These are phyloP conservation scores for Triops cancriformis DNA, from an alignment of 1,140 invertebrate species.

Conservation along the genomic window DNA sequence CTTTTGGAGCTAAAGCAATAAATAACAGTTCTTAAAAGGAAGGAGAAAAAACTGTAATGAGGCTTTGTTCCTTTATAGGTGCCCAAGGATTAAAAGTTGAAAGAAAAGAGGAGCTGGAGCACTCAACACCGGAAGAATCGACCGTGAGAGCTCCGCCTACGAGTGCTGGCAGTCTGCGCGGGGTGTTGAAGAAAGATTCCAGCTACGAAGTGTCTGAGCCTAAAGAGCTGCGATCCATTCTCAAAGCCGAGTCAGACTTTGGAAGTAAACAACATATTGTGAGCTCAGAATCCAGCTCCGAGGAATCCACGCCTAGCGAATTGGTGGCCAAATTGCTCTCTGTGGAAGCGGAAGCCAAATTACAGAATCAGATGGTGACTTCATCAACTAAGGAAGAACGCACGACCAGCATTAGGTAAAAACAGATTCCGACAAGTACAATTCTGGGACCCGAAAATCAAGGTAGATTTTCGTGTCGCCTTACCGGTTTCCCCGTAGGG, in stretches of 20 bases:
- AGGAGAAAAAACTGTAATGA: no score
- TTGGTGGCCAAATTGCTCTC: conserved; percentile 21
- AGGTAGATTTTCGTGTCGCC: no score
- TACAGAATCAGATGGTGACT: neutral
- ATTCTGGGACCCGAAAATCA: no score
- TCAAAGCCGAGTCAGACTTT: conserved; percentile 20
- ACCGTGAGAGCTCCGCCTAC: neutral
- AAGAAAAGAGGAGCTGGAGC: neutral
- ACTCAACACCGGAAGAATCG: neutral
- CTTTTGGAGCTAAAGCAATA: no score
- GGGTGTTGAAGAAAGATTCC: neutral
- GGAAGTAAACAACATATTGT: neutral
- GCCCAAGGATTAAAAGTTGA: no score
- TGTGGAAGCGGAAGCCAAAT: conserved; percentile 20
- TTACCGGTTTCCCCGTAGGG: no score
- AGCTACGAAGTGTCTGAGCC: neutral
- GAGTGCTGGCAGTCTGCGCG: neutral
- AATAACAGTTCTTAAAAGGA: no score
- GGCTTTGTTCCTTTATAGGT: no score
- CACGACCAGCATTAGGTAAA: neutral
- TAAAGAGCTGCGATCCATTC: conserved; percentile 19
- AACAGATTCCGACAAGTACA: neutral
- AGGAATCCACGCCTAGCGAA: conserved; percentile 18
- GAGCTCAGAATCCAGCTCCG: conserved; percentile 11
- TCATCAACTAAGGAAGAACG: no score